Evolutionary conservation across 2,888 invertebrate genomes (phyloP).

Genomic region (Nomada fabriciana): DNA sequence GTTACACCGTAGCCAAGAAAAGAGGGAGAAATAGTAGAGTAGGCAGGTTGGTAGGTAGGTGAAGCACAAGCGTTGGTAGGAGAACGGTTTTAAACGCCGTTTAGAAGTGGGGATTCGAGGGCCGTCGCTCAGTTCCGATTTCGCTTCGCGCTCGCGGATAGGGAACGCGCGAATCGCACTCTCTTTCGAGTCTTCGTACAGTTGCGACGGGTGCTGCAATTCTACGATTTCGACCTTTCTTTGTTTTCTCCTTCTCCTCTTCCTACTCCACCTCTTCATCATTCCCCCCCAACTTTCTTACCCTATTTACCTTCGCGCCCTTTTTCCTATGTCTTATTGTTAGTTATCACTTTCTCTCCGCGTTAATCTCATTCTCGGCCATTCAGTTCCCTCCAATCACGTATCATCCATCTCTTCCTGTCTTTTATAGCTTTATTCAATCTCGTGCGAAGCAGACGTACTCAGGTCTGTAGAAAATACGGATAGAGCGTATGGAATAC

Average conservation of each 20-base stretch:
- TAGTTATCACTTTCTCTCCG: background rate
- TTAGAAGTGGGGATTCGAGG: slow-evolving; percentile 43
- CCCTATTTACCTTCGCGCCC: background rate
- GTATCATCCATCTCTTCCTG: background rate
- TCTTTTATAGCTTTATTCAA: background rate
- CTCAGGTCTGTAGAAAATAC: no score
- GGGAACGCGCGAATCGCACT: slow-evolving; percentile 70
- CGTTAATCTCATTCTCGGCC: background rate
- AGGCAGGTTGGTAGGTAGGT: slow-evolving; percentile 44
- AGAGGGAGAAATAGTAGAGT: slow-evolving; percentile 29
- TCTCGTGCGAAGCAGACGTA: background rate
- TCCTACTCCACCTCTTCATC: background rate
- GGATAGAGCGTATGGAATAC: no score
- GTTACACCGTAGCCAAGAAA: slow-evolving; percentile 38
- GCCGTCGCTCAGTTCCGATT: slow-evolving; percentile 66
- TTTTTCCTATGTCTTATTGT: background rate
- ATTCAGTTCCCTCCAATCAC: background rate
- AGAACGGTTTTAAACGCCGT: slow-evolving; percentile 39
- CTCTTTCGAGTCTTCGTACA: slow-evolving; percentile 70
- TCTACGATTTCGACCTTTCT: slow-evolving; percentile 18
- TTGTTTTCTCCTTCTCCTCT: slow-evolving; percentile 1
- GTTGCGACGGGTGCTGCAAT: slow-evolving; percentile 26
- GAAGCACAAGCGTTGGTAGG: slow-evolving; percentile 48
- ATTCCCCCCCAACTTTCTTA: background rate
- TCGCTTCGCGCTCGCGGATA: slow-evolving; percentile 60